A percentile compares a stretch with the other conserved stretches of the same genome.
Conservation (phyloP, 35 echinoderm and acorn worm species). For the Chiridota heheva region DNA sequence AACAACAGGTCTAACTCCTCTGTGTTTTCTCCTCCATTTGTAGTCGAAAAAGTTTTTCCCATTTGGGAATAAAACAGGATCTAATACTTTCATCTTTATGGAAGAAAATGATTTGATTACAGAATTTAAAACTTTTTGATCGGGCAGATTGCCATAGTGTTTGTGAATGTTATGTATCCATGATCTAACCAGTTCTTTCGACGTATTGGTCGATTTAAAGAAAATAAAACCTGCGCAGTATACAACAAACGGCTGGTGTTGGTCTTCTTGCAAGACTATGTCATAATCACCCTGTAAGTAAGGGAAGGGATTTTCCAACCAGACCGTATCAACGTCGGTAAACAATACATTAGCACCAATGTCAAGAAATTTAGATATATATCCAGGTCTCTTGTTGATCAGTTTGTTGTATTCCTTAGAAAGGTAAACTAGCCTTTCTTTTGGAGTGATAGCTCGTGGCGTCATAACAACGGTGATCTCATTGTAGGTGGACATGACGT, state of each 20-base stretch:
- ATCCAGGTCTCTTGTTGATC: conserved; percentile 65
- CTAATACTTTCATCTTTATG: conserved; percentile 55
- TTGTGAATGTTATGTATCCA: conserved; percentile 42
- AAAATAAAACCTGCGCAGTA: conserved; percentile 77
- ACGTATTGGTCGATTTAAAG: conserved; percentile 48
- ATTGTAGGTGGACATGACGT: conserved; percentile 36
- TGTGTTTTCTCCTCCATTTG: conserved; percentile 16
- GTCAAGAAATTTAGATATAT: conserved; percentile 55
- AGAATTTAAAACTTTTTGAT: conserved; percentile 66
- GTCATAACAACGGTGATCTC: conserved; percentile 50
- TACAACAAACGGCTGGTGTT: conserved; percentile 23
- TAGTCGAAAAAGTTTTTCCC: conserved; percentile 54
- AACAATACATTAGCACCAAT: conserved; percentile 65
- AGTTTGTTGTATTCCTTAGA: conserved; percentile 66
- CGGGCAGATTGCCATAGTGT: conserved; percentile 43
- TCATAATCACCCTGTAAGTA: conserved; percentile 72
- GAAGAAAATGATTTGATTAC: conserved; percentile 13
- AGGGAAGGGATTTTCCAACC: conserved; percentile 71
- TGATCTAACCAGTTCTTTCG: conserved; percentile 42
- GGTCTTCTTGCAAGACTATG: conserved; percentile 67
- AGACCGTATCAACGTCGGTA: conserved; percentile 77
- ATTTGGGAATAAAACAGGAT: conserved; percentile 63
- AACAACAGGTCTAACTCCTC: conserved; percentile 27
- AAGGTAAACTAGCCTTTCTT: conserved; percentile 13
- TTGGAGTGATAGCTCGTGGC: conserved; percentile 6